These are phyloP conservation scores for Syngnathus floridae DNA, from an alignment of 2,113 vertebrate genomes.

Conservation along the genomic window DNA sequence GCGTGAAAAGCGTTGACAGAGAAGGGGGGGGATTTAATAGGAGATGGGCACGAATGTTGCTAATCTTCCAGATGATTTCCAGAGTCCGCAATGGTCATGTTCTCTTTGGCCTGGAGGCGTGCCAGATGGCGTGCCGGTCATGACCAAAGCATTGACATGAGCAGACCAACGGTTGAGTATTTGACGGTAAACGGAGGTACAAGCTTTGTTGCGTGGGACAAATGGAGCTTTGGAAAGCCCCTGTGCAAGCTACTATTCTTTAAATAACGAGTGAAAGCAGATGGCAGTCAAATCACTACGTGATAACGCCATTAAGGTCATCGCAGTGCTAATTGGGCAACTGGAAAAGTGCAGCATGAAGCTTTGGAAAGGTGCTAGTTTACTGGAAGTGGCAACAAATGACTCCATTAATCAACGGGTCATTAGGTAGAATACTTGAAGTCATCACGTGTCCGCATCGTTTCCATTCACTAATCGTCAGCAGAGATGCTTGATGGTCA, in stretches of 20 bases:
- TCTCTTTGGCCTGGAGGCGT: conserved; percentile 43
- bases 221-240: no score
- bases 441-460: neutral
- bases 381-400: no score
- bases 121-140: conserved; percentile 68
- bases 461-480: neutral
- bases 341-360: no score
- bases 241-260: no score
- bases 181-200: conserved; percentile 11
- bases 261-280: no score
- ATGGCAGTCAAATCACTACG: no score
- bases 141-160: conserved; percentile 45
- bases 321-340: no score
- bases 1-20: conserved; percentile 15
- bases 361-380: no score
- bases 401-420: no score
- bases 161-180: conserved; percentile 10
- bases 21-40: conserved; percentile 35
- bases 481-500: neutral
- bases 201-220: no score
- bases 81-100: conserved; percentile 10
- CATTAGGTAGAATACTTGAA: neutral
- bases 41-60: conserved; percentile 34
- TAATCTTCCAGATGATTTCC: conserved; percentile 42
- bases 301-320: no score